Evolutionary conservation across 1,140 invertebrate species (phyloP).

Genomic region (Drosophila kurseongensis): DNA sequence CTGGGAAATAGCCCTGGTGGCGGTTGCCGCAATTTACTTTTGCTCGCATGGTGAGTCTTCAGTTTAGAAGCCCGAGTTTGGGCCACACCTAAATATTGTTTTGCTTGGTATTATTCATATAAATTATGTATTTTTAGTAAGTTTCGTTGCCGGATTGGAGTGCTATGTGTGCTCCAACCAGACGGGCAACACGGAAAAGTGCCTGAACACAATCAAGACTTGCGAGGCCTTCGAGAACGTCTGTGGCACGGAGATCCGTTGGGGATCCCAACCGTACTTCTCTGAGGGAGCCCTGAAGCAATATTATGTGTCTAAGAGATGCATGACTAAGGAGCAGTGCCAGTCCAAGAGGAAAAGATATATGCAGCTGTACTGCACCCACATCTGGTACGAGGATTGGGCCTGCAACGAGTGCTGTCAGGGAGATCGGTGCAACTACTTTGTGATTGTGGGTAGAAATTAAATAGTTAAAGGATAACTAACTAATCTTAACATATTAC

Average conservation of each 20-base stretch:
- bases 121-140: conserved; percentile 44
- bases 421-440: conserved; percentile 98
- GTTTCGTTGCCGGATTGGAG: conserved; percentile 90
- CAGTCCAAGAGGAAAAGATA: conserved; percentile 88
- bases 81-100: conserved; percentile 56
- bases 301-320: conserved; percentile 96
- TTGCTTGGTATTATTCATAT: background rate
- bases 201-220: conserved; percentile 95
- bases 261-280: conserved; percentile 98
- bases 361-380: conserved; percentile 91
- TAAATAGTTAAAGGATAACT: too few species aligned
- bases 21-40: conserved; percentile 55
- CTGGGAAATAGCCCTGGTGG: conserved; percentile 62
- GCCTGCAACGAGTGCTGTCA: conserved; percentile 98
- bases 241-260: conserved; percentile 94
- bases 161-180: conserved; percentile 98
- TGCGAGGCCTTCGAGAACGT: conserved; percentile 94
- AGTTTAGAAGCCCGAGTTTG: background rate
- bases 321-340: conserved; percentile 93
- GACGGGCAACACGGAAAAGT: conserved; percentile 97
- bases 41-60: conserved; percentile 58
- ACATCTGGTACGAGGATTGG: conserved; percentile 99
- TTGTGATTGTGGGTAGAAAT: conserved; percentile 93
- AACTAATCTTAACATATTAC: conserved; percentile 7
- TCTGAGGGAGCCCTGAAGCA: conserved; percentile 96